phyloP scores from a whole-genome alignment of 2,888 invertebrate genomes.

The Chaetogeoica ovagalla region DNA sequence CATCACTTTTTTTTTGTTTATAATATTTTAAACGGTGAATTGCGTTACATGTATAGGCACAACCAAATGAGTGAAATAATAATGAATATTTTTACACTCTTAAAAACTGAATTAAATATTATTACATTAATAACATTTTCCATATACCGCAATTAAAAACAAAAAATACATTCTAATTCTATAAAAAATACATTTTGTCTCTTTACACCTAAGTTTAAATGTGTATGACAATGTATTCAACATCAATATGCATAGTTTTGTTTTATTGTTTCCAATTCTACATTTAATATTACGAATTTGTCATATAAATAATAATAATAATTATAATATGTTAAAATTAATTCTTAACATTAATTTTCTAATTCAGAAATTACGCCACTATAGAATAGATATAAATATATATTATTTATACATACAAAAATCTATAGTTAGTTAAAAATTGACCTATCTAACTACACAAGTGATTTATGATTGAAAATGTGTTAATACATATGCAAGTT shows the following conservation, averaged over 20 bases:
- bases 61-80: conserved; percentile 34
- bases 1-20: conserved; percentile 31
- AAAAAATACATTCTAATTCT: background rate
- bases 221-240: conserved; percentile 10
- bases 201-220: conserved; percentile 20
- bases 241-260: too few relatives aligned
- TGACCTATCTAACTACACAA: background rate
- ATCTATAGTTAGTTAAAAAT: background rate
- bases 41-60: conserved; percentile 22
- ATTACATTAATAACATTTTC: background rate
- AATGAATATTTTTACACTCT: background rate
- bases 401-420: background rate
- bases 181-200: background rate
- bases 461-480: conserved; percentile 2
- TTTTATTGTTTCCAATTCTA: background rate
- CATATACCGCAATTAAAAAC: conserved; percentile 5
- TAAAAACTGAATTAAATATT: conserved; percentile 15
- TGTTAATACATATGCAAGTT: conserved; percentile 18
- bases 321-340: conserved; percentile 23
- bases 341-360: background rate
- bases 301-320: background rate
- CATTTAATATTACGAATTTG: background rate
- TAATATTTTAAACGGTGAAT: conserved; percentile 30
- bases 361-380: background rate
- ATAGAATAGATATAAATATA: background rate